These are phyloP conservation scores for Callopanchax toddi DNA, from an alignment of 2,113 vertebrate species.

Conservation along the genomic window DNA sequence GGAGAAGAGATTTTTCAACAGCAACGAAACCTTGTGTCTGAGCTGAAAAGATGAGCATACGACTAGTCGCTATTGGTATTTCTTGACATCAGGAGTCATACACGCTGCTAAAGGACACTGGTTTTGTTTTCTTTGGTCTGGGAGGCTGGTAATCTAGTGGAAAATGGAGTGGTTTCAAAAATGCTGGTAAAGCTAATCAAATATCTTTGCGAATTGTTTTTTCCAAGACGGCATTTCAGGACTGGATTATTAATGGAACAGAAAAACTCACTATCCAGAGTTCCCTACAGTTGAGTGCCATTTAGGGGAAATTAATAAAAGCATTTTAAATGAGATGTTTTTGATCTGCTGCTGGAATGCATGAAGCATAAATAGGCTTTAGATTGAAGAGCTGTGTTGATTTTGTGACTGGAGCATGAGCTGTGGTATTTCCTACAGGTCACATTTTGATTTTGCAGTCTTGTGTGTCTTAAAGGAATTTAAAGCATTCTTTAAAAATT, in stretches of 20 bases:
- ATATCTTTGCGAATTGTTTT: background rate
- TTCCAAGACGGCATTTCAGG: conserved; percentile 7
- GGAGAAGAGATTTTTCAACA: background rate
- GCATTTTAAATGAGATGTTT: no score
- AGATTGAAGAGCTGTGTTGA: no score
- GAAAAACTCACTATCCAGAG: no score
- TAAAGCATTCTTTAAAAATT: no score
- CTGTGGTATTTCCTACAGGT: no score
- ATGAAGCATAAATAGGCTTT: no score
- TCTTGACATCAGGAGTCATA: background rate
- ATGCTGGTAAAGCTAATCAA: background rate
- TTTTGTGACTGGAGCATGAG: no score
- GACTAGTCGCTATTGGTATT: background rate
- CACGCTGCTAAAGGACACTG: background rate
- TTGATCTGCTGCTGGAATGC: no score
- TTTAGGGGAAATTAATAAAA: no score
- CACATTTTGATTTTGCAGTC: no score
- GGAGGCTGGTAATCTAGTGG: background rate
- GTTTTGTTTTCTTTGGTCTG: background rate
- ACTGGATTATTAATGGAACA: conserved; percentile 6
- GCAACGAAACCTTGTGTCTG: background rate
- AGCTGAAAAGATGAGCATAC: background rate
- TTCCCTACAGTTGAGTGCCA: no score
- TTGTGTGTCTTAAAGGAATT: no score
- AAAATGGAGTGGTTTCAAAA: background rate